These are phyloP conservation scores for Anolis carolinensis DNA, from an alignment of 2,113 vertebrate species.

Conservation along the genomic window DNA sequence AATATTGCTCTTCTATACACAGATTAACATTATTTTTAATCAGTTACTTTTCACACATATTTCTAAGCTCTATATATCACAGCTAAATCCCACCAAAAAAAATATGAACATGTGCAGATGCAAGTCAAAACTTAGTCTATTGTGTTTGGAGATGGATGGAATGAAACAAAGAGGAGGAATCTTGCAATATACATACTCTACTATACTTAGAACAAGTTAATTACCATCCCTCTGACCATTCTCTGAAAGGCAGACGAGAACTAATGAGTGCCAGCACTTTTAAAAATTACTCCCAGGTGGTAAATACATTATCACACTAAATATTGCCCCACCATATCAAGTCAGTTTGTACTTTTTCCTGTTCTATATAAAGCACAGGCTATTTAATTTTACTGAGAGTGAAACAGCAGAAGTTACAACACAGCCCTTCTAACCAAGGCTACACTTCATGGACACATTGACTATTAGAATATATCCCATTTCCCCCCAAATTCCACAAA, in stretches of 20 bases:
- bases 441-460: too few relatives aligned
- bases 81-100: too few relatives aligned
- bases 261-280: background rate
- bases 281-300: background rate
- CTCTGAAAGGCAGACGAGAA: background rate
- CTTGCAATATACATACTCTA: background rate
- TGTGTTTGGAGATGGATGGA: too few relatives aligned
- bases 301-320: background rate
- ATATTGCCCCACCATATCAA: background rate
- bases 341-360: background rate
- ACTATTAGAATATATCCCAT: too few relatives aligned
- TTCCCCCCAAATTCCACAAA: background rate
- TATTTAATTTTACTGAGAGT: background rate
- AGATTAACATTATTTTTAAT: too few relatives aligned
- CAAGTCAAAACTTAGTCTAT: too few relatives aligned
- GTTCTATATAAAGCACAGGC: background rate
- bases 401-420: background rate
- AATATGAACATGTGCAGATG: too few relatives aligned
- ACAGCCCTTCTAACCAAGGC: too few relatives aligned
- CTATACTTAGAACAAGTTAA: too few relatives aligned
- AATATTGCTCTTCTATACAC: too few relatives aligned
- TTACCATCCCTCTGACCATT: background rate
- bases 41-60: too few relatives aligned
- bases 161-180: background rate
- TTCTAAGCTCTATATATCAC: too few relatives aligned